Evolutionary conservation across 2,797 vertebrate species (phyloP).

Genomic region (Poeciliopsis gracilis): DNA sequence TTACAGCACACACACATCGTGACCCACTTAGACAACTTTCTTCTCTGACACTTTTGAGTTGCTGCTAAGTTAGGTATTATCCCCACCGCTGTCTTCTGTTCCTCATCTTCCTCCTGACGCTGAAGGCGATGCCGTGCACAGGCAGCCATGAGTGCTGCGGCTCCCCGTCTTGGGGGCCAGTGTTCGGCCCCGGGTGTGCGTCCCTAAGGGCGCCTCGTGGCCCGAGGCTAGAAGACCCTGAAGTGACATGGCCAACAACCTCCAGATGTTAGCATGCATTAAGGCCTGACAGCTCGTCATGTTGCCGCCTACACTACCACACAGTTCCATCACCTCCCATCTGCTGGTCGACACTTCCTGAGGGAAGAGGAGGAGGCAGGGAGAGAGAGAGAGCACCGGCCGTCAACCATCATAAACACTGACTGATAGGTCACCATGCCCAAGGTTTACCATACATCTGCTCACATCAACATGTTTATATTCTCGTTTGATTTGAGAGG

Average conservation of each 20-base stretch:
- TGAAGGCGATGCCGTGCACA: conserved; percentile 3
- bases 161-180: conserved; percentile 28
- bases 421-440: conserved; percentile 8
- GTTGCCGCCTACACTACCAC: conserved; percentile 74
- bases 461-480: neutral
- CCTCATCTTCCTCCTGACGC: neutral
- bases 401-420: conserved; percentile 26
- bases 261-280: conserved; percentile 85
- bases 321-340: conserved; percentile 78
- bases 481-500: neutral
- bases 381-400: conserved; percentile 17
- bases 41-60: conserved; percentile 9
- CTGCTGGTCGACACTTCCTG: conserved; percentile 73
- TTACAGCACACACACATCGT: neutral
- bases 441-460: neutral
- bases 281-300: conserved; percentile 79
- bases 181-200: conserved; percentile 28
- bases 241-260: conserved; percentile 68
- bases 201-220: conserved; percentile 58
- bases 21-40: conserved; percentile 16
- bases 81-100: neutral
- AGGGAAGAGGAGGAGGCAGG: conserved; percentile 36
- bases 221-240: conserved; percentile 66
- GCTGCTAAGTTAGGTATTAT: conserved; percentile 3
- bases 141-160: conserved; percentile 14